Conservation (phyloP, 2,113 vertebrate species). For the Microcebus lehilahytsara region DNA sequence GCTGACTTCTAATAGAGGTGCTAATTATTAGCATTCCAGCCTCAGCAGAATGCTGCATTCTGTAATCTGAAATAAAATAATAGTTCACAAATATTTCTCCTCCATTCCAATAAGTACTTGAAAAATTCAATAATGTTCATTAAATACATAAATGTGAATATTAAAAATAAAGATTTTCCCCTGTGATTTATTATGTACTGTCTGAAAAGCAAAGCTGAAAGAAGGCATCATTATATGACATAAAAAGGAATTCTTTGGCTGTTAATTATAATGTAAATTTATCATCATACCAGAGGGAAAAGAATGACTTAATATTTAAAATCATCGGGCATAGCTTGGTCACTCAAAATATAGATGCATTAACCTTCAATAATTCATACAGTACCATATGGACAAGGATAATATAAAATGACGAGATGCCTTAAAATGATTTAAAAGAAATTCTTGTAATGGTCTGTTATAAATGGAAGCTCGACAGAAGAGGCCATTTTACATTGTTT, state of each 20-base stretch:
- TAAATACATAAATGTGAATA: slow-evolving; percentile 86
- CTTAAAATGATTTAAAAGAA: slow-evolving; percentile 51
- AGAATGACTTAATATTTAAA: slow-evolving; percentile 76
- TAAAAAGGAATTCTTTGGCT: slow-evolving; percentile 78
- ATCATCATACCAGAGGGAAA: slow-evolving; percentile 69
- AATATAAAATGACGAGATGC: slow-evolving; percentile 52
- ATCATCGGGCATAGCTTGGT: slow-evolving; percentile 60
- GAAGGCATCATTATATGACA: slow-evolving; percentile 78
- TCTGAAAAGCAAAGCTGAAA: slow-evolving; percentile 78
- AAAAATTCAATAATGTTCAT: slow-evolving; percentile 85
- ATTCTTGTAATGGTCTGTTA: background rate
- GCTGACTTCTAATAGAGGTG: slow-evolving; percentile 78
- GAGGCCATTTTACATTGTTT: slow-evolving; percentile 39
- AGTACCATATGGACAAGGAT: background rate
- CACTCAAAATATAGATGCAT: slow-evolving; percentile 66
- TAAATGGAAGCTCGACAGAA: slow-evolving; percentile 40
- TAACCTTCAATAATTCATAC: slow-evolving; percentile 62
- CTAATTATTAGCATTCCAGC: slow-evolving; percentile 80
- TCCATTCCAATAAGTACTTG: slow-evolving; percentile 80
- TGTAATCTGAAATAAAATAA: slow-evolving; percentile 81
- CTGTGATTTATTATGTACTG: slow-evolving; percentile 82
- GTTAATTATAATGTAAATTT: slow-evolving; percentile 83
- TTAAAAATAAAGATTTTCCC: slow-evolving; percentile 85
- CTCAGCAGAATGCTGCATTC: slow-evolving; percentile 75
- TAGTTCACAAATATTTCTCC: slow-evolving; percentile 80